Percentiles rank a stretch among this genome's conserved stretches.
These are phyloP conservation scores for Galemys pyrenaicus DNA, from an alignment of 2,113 vertebrate genomes.

Conservation along the genomic window DNA sequence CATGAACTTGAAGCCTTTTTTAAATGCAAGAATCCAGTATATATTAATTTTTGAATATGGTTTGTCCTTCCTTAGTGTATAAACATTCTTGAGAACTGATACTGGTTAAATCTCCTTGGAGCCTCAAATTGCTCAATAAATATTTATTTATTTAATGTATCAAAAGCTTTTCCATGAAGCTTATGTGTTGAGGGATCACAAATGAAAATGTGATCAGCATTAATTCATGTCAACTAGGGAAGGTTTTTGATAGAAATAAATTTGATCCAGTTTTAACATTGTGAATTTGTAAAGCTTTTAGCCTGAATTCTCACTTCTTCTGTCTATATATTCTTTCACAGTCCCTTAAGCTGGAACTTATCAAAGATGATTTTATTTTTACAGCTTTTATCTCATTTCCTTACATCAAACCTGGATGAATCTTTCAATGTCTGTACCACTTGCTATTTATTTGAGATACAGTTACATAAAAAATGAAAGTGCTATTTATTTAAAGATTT, in stretches of 20 bases:
- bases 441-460: background rate
- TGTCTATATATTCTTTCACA: background rate
- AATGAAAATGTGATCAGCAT: background rate
- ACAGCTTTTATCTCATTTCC: background rate
- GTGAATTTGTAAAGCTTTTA: slow-evolving; percentile 17
- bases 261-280: background rate
- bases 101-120: background rate
- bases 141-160: background rate
- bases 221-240: background rate
- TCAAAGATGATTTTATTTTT: background rate
- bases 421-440: background rate
- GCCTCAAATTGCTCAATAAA: background rate
- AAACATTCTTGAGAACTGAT: background rate
- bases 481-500: background rate
- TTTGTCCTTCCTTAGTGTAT: background rate
- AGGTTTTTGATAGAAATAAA: background rate
- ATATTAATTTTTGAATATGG: background rate
- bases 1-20: slow-evolving; percentile 76
- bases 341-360: background rate
- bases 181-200: background rate
- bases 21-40: background rate
- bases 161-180: background rate
- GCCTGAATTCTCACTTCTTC: background rate
- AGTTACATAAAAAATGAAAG: too few relatives aligned
- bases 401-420: background rate